A percentile compares a stretch with the other conserved stretches of the same genome.
phyloP scores from a whole-genome alignment of 2,888 invertebrate species.

The Protonemura montana region DNA sequence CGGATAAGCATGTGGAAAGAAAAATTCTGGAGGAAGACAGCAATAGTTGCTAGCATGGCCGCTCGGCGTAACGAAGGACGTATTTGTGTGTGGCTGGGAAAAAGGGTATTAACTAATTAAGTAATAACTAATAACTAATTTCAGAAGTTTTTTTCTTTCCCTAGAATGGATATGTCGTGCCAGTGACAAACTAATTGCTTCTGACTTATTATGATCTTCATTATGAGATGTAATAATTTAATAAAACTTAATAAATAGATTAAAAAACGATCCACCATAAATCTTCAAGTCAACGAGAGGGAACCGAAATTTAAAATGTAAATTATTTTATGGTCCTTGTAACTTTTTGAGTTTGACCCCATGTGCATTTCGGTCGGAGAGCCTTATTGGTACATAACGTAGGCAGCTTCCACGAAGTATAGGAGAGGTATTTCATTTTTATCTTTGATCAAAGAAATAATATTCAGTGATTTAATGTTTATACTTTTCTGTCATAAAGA shows the following conservation, averaged over 20 bases:
- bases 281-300: not conserved
- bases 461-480: not conserved
- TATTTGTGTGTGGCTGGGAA: no score
- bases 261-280: conserved; percentile 12
- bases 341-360: not conserved
- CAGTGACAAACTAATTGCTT: conserved; percentile 4
- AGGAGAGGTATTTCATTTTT: not conserved
- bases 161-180: not conserved
- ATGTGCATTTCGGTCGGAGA: not conserved
- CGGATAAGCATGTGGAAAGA: no score
- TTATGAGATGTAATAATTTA: not conserved
- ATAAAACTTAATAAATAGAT: not conserved
- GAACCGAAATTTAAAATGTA: conserved; percentile 7
- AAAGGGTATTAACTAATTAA: no score
- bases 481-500: not conserved
- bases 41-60: no score
- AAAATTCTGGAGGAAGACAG: no score
- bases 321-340: not conserved
- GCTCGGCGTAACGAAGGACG: no score
- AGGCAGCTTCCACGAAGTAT: not conserved
- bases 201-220: not conserved
- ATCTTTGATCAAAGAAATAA: not conserved
- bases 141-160: not conserved
- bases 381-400: not conserved
- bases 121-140: not conserved